phyloP scores from a whole-genome alignment of 2,888 invertebrate genomes.

The Stramonita haemastoma region DNA sequence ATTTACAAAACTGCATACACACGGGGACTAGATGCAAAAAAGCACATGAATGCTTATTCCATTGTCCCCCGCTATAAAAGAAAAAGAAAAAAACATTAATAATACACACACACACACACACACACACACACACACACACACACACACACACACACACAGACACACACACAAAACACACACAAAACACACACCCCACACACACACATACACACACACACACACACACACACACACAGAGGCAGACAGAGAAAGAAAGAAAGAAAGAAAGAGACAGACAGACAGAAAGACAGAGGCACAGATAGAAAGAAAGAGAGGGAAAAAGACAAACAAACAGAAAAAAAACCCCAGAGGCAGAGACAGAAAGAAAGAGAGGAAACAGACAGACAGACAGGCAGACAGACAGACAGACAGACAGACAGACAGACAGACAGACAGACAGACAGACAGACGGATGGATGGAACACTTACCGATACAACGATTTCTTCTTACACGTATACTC shows the following conservation, averaged over 20 bases:
- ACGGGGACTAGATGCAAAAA: too few relatives aligned
- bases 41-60: too few relatives aligned
- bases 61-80: too few relatives aligned
- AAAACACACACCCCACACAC: background rate
- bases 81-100: too few relatives aligned
- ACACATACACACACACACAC: too few relatives aligned
- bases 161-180: background rate
- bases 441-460: background rate
- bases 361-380: too few relatives aligned
- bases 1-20: too few relatives aligned
- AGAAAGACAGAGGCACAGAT: background rate
- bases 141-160: background rate
- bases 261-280: too few relatives aligned
- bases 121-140: background rate
- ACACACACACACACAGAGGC: too few relatives aligned
- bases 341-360: too few relatives aligned
- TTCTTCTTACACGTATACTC: conserved; percentile 48
- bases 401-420: background rate
- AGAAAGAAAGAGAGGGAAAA: background rate
- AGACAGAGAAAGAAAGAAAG: too few relatives aligned
- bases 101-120: conserved; percentile 17
- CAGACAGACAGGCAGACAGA: background rate
- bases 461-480: background rate
- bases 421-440: too few relatives aligned
- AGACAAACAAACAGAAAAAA: background rate